phyloP scores from a whole-genome alignment of 1,140 invertebrate genomes.

The Neodiprion fabricii region DNA sequence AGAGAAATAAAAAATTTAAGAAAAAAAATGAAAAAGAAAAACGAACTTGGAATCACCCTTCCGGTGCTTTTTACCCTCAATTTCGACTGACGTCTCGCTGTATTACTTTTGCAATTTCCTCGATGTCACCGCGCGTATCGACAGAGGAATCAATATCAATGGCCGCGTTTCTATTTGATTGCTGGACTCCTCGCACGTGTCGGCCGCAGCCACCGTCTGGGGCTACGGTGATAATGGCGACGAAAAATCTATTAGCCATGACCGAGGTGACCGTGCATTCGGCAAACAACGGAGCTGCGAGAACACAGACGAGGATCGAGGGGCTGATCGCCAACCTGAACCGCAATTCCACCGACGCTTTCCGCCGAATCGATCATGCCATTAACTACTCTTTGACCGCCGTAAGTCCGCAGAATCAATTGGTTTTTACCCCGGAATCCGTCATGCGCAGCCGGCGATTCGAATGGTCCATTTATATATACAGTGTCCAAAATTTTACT shows the following conservation, averaged over 20 bases:
- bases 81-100: too few relatives aligned
- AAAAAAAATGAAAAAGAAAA: background rate
- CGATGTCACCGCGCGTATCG: background rate
- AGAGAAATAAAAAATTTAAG: background rate
- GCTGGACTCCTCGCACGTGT: background rate
- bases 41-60: too few relatives aligned
- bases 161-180: background rate
- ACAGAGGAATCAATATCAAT: background rate
- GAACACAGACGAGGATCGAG: background rate
- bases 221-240: background rate
- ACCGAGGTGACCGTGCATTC: background rate
- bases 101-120: too few relatives aligned
- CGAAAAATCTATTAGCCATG: slow-evolving; percentile 7
- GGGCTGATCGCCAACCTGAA: background rate
- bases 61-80: too few relatives aligned
- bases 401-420: too few relatives aligned
- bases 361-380: too few relatives aligned
- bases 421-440: too few relatives aligned
- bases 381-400: too few relatives aligned
- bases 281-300: background rate
- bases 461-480: too few relatives aligned
- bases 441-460: too few relatives aligned
- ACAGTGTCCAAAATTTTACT: too few relatives aligned
- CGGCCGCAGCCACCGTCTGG: background rate
- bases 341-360: background rate